phyloP scores from a whole-genome alignment of 1,140 invertebrate genomes.

The Eupristina koningsbergeri region DNA sequence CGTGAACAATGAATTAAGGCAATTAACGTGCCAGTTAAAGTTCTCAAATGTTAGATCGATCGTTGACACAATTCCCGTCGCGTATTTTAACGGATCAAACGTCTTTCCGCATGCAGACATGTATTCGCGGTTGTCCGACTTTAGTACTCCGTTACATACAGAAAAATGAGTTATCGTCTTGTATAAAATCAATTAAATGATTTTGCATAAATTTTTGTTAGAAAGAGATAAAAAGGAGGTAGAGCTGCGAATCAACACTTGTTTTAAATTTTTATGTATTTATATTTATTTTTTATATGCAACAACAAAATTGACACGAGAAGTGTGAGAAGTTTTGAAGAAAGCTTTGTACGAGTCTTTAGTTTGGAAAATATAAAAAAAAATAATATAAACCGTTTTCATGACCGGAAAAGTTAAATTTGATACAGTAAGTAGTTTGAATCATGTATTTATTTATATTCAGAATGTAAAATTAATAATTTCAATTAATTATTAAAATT shows the following conservation, averaged over 20 bases:
- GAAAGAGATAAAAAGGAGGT: neutral
- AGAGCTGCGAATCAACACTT: neutral
- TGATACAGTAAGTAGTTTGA: too few species aligned
- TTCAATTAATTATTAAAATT: too few species aligned
- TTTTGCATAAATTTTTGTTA: slow-evolving; percentile 17
- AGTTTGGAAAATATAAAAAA: too few species aligned
- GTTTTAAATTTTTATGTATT: too few species aligned
- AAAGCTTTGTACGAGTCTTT: too few species aligned
- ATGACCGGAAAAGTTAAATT: too few species aligned
- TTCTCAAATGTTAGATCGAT: slow-evolving; percentile 11
- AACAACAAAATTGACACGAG: too few species aligned
- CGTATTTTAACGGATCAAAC: slow-evolving; percentile 43
- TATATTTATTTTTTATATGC: too few species aligned
- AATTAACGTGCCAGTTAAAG: neutral
- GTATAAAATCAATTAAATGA: slow-evolving; percentile 46
- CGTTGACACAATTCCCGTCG: slow-evolving; percentile 46
- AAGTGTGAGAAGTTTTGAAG: too few species aligned
- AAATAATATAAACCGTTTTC: too few species aligned
- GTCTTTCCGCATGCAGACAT: neutral
- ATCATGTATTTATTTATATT: too few species aligned
- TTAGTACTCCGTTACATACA: slow-evolving; percentile 23
- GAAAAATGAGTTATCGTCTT: slow-evolving; percentile 23
- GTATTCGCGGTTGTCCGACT: neutral
- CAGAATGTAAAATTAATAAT: too few species aligned
- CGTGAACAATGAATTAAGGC: slow-evolving; percentile 32